Evolutionary conservation across 2,113 vertebrate genomes (phyloP), one percentile per base, ranked within the genome.

Genomic region (Triplophysa tibetana): DNA sequence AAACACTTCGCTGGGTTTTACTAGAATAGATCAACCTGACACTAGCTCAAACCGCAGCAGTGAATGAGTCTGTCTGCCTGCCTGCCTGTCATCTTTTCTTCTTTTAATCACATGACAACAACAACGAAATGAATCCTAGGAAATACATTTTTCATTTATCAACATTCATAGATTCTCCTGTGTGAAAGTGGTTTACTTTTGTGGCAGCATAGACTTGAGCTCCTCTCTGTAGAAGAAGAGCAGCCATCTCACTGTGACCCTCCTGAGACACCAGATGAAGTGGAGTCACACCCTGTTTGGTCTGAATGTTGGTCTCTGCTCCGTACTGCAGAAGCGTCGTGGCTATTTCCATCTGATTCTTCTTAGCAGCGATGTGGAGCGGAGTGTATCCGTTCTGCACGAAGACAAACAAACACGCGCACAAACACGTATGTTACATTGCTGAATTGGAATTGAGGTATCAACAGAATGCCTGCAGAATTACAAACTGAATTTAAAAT

Each of bases 271-370:
- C 96, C 90, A 99, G 77, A 58, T 99, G 98, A 77, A 99, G 95
- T 0, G 98, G 96, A 0, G 94, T 97, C 45, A 99, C 97, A 0
- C 96, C 96, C 82, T 98, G 98, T 87, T 98, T 97, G 54, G 97
- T 99, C 85, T 96, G 86, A 76, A 95, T 94, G 92, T 94, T 96
- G 74, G 96, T 97, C 83, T 97, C 95, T 0, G 97, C 97, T 2
- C 94, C 95, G 0, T 95, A 96, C 87, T 90, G 93, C 84, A 99
- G 88, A 1, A 99, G 92, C 2, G 95, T 96, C 21, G 91, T 93
- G 24, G 96, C 97, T 8, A 98, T 97, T 68, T 98, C 96, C 95
- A 97, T 97, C 89, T 99, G 98, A 83, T 99, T 98, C 91, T 99
- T 99, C 92, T 98, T 99, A 61, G 98, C 96, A 43, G 95, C 96